A percentile compares a stretch with the other conserved stretches of the same genome.
Conservation (phyloP, 2,888 invertebrate species). For the Xestia sexstrigata region DNA sequence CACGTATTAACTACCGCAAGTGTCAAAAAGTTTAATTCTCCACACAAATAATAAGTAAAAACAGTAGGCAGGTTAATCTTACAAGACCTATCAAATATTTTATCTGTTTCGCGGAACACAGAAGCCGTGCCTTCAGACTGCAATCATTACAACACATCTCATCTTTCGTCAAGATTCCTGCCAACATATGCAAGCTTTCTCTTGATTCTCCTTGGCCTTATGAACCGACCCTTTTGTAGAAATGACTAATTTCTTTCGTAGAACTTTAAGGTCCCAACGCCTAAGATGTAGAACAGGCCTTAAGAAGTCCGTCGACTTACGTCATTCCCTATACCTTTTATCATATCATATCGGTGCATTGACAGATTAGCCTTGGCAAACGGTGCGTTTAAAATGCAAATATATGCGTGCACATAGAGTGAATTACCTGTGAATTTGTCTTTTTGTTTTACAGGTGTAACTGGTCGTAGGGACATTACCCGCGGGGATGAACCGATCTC, state of each 20-base stretch:
- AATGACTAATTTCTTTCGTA: conserved; percentile 3
- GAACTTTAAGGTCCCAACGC: conserved; percentile 5
- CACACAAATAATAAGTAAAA: not conserved
- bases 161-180: conserved; percentile 17
- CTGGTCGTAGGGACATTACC: conserved; percentile 55
- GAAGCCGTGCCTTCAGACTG: conserved; percentile 12
- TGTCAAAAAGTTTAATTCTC: not conserved
- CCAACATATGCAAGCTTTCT: conserved; percentile 33
- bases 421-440: conserved; percentile 47
- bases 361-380: conserved; percentile 56
- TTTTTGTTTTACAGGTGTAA: conserved; percentile 40
- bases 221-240: conserved; percentile 18
- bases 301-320: not conserved
- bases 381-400: conserved; percentile 57
- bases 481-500: conserved; percentile 64
- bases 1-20: too few relatives aligned
- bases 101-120: conserved; percentile 11
- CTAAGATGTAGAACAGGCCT: conserved; percentile 3
- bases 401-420: conserved; percentile 55
- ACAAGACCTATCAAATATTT: not conserved
- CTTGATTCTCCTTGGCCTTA: conserved; percentile 22
- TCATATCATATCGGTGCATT: conserved; percentile 40
- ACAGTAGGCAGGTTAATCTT: not conserved
- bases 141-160: conserved; percentile 23
- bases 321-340: conserved; percentile 28